These are phyloP conservation scores for Sylvicapra grimmia DNA, from an alignment of 2,113 vertebrate genomes.

Conservation along the genomic window DNA sequence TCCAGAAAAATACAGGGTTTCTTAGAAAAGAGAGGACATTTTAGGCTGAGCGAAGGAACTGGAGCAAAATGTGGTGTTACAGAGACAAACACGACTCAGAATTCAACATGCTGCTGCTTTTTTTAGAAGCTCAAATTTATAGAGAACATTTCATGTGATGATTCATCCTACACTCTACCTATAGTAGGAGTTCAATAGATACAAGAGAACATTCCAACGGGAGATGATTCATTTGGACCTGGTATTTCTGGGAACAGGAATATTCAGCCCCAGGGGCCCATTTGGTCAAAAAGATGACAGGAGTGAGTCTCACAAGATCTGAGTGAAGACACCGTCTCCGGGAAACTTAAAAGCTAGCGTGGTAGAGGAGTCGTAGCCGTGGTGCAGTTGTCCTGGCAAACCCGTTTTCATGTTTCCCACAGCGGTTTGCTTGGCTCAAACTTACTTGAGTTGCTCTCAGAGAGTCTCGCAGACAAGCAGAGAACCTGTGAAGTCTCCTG, in stretches of 20 bases:
- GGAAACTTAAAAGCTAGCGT: background rate
- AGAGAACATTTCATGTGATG: background rate
- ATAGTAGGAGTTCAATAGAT: background rate
- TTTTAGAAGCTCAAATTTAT: background rate
- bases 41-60: background rate
- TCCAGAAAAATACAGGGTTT: background rate
- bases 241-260: background rate
- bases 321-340: background rate
- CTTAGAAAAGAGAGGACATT: background rate
- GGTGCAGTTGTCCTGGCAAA: background rate
- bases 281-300: background rate
- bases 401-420: background rate
- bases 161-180: background rate
- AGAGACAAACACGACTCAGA: background rate
- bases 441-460: background rate
- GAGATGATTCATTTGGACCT: background rate
- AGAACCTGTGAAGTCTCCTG: background rate
- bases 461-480: background rate
- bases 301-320: background rate
- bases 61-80: background rate
- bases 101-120: background rate
- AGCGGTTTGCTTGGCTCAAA: background rate
- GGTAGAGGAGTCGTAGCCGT: background rate
- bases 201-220: background rate
- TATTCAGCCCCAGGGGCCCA: background rate